Percentiles rank a stretch among this genome's conserved stretches.
phyloP scores from a whole-genome alignment of 2,797 vertebrate genomes.

The Oreochromis grahami region DNA sequence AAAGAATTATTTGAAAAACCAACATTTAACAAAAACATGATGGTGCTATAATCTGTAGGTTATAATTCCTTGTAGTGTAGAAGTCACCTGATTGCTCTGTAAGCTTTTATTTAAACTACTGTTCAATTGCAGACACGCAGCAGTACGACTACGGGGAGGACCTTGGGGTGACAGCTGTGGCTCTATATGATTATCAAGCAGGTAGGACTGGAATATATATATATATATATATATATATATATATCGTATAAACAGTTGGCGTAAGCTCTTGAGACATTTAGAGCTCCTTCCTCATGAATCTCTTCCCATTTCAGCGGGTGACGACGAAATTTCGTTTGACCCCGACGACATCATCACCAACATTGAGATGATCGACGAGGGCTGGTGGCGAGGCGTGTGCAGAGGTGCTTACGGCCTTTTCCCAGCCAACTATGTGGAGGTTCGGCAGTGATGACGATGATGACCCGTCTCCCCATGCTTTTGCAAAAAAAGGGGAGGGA shows the following conservation, averaged over 20 bases:
- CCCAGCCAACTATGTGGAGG: slow-evolving; percentile 96
- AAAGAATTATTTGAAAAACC: neutral
- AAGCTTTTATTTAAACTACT: neutral
- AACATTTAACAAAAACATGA: neutral
- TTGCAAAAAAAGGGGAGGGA: slow-evolving; percentile 20
- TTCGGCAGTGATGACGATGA: slow-evolving; percentile 77
- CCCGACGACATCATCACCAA: slow-evolving; percentile 97
- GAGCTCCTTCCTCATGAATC: neutral
- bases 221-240: accelerated
- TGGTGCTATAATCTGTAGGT: neutral
- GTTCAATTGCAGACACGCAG: slow-evolving; percentile 70
- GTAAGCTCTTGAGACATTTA: neutral
- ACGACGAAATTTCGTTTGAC: slow-evolving; percentile 97
- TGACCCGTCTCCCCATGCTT: neutral
- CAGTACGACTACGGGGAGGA: slow-evolving; percentile 85
- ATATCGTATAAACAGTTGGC: accelerated
- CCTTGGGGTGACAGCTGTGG: slow-evolving; percentile 89
- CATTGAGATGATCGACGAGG: slow-evolving; percentile 98
- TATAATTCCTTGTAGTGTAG: neutral
- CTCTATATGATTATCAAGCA: slow-evolving; percentile 98
- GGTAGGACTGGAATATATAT: slow-evolving; percentile 74
- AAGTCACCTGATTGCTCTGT: neutral
- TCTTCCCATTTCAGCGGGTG: slow-evolving; percentile 77
- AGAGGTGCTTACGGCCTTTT: slow-evolving; percentile 90
- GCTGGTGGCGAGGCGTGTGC: slow-evolving; percentile 97